Percentiles rank a stretch among this genome's conserved stretches.
Conservation (phyloP, 2,888 invertebrate genomes). For the Mythimna lalbum region DNA sequence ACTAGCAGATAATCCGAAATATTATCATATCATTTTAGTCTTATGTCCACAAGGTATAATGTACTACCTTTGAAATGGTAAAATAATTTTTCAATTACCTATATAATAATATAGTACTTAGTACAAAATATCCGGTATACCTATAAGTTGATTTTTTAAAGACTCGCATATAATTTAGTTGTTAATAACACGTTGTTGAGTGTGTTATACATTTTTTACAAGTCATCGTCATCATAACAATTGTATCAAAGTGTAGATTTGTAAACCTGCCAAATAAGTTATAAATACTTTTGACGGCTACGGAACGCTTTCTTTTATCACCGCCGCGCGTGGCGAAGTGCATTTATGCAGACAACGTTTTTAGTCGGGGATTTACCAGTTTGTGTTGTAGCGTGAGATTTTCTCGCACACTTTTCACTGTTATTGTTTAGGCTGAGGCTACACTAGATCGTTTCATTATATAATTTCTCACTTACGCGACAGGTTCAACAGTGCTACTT, state of each 20-base stretch:
- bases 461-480: too few relatives aligned
- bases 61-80: too few relatives aligned
- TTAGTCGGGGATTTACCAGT: conserved; percentile 12
- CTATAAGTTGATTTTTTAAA: neutral
- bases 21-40: too few relatives aligned
- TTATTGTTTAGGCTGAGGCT: neutral
- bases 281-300: neutral
- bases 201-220: neutral
- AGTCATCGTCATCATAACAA: neutral
- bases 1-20: too few relatives aligned
- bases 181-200: neutral
- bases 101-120: too few relatives aligned
- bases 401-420: conserved; percentile 20
- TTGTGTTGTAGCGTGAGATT: neutral
- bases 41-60: too few relatives aligned
- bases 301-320: conserved; percentile 11
- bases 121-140: too few relatives aligned
- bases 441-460: too few relatives aligned
- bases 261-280: neutral
- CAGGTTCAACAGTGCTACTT: too few relatives aligned
- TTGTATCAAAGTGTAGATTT: neutral
- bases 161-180: neutral
- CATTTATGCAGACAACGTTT: neutral
- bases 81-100: too few relatives aligned
- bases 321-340: neutral